Evolutionary conservation across 2,888 invertebrate species (phyloP).

Genomic region (Oligia fasciuncula): DNA sequence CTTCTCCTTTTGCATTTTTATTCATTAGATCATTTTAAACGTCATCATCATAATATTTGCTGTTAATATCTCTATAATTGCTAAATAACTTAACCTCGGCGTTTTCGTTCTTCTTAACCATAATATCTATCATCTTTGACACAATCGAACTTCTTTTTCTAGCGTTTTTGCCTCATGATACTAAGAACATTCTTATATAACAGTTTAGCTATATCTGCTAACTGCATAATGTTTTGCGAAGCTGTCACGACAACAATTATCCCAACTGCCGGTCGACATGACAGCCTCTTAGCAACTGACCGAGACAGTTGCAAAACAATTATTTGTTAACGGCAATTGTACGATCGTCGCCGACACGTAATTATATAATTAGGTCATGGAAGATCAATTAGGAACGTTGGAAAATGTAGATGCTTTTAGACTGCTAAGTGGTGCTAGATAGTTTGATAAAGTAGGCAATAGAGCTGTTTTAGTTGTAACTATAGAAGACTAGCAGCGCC

Average conservation of each 20-base stretch:
- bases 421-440: constrained; percentile 1
- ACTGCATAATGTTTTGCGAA: constrained; percentile 34
- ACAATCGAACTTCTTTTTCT: not conserved
- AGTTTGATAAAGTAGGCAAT: not conserved
- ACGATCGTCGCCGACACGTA: constrained; percentile 50
- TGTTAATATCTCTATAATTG: not conserved
- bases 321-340: constrained; percentile 56
- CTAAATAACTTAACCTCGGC: not conserved
- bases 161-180: constrained; percentile 7
- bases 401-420: constrained; percentile 20
- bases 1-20: not conserved
- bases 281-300: constrained; percentile 33
- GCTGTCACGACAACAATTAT: constrained; percentile 53
- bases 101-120: not conserved
- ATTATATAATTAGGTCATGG: constrained; percentile 65
- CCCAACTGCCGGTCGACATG: constrained; percentile 52
- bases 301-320: constrained; percentile 58
- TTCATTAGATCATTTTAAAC: not conserved
- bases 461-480: not conserved
- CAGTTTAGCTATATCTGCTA: constrained; percentile 15
- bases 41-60: not conserved
- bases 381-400: constrained; percentile 41
- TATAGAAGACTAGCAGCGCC: too few relatives aligned
- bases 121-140: not conserved
- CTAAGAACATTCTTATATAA: constrained; percentile 32